Base-by-base conservation (phyloP, 1,140 invertebrate species). In the Drosophila teissieri region DNA sequence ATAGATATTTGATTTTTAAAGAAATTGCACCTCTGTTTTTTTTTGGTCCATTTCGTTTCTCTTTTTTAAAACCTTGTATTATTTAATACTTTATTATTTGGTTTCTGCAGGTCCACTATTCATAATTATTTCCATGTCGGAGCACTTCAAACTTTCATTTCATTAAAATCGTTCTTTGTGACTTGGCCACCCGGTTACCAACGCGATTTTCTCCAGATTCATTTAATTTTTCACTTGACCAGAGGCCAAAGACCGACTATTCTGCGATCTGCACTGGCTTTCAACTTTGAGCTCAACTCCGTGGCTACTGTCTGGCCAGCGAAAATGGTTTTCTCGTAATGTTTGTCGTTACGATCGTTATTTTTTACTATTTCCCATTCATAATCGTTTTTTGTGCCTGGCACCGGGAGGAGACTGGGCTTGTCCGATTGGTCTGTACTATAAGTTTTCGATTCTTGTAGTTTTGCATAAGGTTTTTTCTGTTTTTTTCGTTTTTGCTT, bases 391-490 rank as follows among this genome's bases (percentile, higher is more conserved):
- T 73, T 60, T 55, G 37, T 31, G 36, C 22, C 46, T n/a, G 31
- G 40, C 15, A 34, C 17, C 17, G 8, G 31, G 67, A 39, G 67
- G 42, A 48, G 19, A 22, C 53, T 51, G 62, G 60, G 55, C 49
- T 79, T 56, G 60, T 83, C 67, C 74, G 75, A 88, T 89, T 86
- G 83, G 84, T 73, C 65, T 79, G 63, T 55, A 64, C 44, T 64
- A 60, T 56, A 73, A 74, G 57, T 79, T 70, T 65, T 52, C 40
- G 49, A 49, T 64, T 61, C 39, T 52, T 72, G 64, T 72, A 60
- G 58, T 58, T 60, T 65, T 62, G 36, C 40, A 15, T 40, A 52
- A 52, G 45, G 12, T 39, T 36, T 70, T 57, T 70, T 34, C 22
- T 65, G 42, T 51, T 65, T 51, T 65, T 75, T 76, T 17, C 51